Percentiles rank a stretch among this genome's conserved stretches.
These are phyloP conservation scores for Bombus ignitus DNA, from an alignment of 1,140 invertebrate species.

Conservation along the genomic window DNA sequence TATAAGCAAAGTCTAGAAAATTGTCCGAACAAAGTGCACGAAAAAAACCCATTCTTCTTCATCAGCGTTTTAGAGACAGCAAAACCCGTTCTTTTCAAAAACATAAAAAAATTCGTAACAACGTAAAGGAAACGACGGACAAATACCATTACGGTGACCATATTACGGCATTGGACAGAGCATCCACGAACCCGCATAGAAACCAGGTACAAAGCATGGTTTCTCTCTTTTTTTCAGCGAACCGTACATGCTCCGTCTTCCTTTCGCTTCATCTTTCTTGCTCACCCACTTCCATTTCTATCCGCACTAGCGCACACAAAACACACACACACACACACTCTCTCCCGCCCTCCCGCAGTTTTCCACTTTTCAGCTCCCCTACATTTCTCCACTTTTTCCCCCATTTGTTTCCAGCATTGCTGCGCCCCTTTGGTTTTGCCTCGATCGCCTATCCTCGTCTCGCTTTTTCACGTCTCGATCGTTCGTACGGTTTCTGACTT, in stretches of 20 bases:
- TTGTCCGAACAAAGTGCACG: conserved; percentile 13
- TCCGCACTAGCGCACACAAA: no score
- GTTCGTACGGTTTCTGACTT: neutral
- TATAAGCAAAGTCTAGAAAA: neutral
- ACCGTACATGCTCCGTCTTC: neutral
- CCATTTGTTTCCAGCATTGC: neutral
- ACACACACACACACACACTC: fast-evolving
- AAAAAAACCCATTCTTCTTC: conserved; percentile 15
- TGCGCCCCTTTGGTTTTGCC: neutral
- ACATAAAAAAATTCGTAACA: conserved; percentile 52
- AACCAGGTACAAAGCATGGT: conserved; percentile 50
- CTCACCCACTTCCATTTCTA: conserved; percentile 20
- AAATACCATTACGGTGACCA: neutral
- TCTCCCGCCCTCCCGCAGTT: neutral
- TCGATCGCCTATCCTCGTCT: neutral
- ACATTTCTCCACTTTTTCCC: neutral
- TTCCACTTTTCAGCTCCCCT: neutral
- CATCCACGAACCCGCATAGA: conserved; percentile 6
- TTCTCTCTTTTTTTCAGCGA: neutral
- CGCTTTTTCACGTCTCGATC: neutral
- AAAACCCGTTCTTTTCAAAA: conserved; percentile 51
- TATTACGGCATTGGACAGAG: conserved; percentile 30
- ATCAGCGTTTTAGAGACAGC: neutral
- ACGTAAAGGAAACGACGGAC: neutral
- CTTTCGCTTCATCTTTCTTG: conserved; percentile 34